Evolutionary conservation across 1,140 invertebrate genomes (phyloP).

Genomic region (Sitodiplosis mosellana): DNA sequence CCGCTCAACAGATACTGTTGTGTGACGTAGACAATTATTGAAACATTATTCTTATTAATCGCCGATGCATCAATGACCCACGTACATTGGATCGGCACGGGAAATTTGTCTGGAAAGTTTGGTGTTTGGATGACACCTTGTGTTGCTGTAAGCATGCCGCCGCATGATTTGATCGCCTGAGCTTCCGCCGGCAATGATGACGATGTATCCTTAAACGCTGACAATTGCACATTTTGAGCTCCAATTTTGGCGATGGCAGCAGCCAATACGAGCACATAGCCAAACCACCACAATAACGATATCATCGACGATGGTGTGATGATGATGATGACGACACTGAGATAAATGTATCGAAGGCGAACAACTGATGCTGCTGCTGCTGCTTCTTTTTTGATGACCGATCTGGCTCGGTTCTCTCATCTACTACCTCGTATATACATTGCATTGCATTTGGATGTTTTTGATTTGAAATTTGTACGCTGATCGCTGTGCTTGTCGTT

Average conservation of each 20-base stretch:
- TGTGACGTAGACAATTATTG: slow-evolving; percentile 70
- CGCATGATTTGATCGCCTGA: slow-evolving; percentile 28
- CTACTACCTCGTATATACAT: too few relatives aligned
- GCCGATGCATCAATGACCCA: slow-evolving; percentile 72
- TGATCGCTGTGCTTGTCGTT: too few relatives aligned
- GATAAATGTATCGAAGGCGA: too few relatives aligned
- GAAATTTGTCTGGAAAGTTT: slow-evolving; percentile 58
- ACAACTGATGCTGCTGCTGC: too few relatives aligned
- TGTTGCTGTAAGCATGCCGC: slow-evolving; percentile 36
- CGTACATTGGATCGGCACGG: slow-evolving; percentile 60
- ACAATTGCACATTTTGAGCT: background rate
- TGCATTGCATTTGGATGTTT: background rate
- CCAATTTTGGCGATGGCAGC: too few relatives aligned
- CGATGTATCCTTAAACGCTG: background rate
- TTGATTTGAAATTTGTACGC: background rate
- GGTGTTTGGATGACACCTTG: slow-evolving; percentile 60
- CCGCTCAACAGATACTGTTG: slow-evolving; percentile 70
- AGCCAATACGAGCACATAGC: background rate
- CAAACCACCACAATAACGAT: background rate
- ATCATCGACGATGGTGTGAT: slow-evolving; percentile 1
- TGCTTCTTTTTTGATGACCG: too few relatives aligned
- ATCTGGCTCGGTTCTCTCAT: too few relatives aligned
- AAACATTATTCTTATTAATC: slow-evolving; percentile 25
- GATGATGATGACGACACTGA: background rate
- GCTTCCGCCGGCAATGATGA: background rate